Evolutionary conservation across 64 coral and sea anemone species (phyloP), one percentile per base, ranked within the genome.

Genomic region (Pachyseris speciosa): DNA sequence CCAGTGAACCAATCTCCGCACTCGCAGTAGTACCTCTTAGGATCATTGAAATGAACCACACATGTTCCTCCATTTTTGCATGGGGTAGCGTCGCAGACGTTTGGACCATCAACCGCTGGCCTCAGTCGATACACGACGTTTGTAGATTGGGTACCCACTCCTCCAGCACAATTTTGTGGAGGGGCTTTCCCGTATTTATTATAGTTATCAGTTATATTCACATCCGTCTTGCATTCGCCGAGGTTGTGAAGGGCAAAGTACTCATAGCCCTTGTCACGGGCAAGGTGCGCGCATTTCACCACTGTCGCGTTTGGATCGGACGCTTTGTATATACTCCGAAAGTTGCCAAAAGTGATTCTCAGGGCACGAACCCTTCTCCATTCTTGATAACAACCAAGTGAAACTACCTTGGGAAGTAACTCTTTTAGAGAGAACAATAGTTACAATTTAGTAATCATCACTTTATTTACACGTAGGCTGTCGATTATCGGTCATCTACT

Each of bases 51-150:
- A 40, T 71, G 67, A 32, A 71, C 67, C 33, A 71, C 67, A 39
- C 67, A 71, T 38, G 67, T 71, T 4, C 67, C 67, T 39, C 67
- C 33, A 5, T 71, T 71, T 36, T 71, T 71, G 34, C 67, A 71
- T 17, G 67, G 33, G 37, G 36, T 2, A 71, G 67, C 39, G 36
- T 71, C 67, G 33, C 67, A 71, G 17, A 71, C 67, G 32, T 71
- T 71, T 71, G 67, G 32, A 39, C 67, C 67, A 39, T 11, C 19
- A 19, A 71, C 33, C 29, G 67, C 67, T 20, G 67, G 67, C 20
- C 67, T 71, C 19, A 71, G 67, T 31, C 66, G 66, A 69, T 69
- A 69, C 31, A 69, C 32, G 32, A 36, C 33, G 32, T 69, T 69
- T 19, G 66, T 69, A 3, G 4, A 37, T 1, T 3, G 5, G 12